These are phyloP conservation scores for Nasonia vitripennis DNA, from an alignment of 1,140 invertebrate genomes.

Conservation along the genomic window DNA sequence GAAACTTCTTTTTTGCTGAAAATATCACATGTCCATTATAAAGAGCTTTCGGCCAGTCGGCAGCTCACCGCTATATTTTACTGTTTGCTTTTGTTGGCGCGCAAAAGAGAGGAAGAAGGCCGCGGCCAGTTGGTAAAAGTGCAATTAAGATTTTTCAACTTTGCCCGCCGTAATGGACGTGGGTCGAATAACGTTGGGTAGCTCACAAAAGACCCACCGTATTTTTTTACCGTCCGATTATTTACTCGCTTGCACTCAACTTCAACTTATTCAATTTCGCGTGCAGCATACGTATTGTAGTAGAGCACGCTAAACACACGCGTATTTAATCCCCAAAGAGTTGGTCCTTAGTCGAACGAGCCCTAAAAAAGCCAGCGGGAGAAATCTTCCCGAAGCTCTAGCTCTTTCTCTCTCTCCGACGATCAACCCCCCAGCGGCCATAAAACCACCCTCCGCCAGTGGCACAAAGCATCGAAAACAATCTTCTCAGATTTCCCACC, in stretches of 20 bases:
- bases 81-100: slow-evolving; percentile 57
- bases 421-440: not conserved
- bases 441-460: not conserved
- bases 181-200: too few species aligned
- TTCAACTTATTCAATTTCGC: not conserved
- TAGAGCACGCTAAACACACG: not conserved
- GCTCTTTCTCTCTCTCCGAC: too few species aligned
- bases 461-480: not conserved
- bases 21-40: too few species aligned
- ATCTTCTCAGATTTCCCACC: not conserved
- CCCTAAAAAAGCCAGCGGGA: not conserved
- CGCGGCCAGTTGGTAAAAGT: not conserved
- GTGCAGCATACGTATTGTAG: too few species aligned
- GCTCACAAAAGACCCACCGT: too few species aligned
- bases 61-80: not conserved
- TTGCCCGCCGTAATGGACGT: too few species aligned
- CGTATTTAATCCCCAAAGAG: not conserved
- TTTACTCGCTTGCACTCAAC: not conserved
- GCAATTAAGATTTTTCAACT: not conserved
- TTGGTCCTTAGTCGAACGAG: not conserved
- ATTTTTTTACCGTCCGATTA: too few species aligned
- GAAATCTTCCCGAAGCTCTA: not conserved
- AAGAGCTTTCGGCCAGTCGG: too few species aligned
- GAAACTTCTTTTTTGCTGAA: slow-evolving; percentile 47
- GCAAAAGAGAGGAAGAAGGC: slow-evolving; percentile 33